Base-by-base conservation (phyloP, 2,797 vertebrate species). In the Mycteria americana region DNA sequence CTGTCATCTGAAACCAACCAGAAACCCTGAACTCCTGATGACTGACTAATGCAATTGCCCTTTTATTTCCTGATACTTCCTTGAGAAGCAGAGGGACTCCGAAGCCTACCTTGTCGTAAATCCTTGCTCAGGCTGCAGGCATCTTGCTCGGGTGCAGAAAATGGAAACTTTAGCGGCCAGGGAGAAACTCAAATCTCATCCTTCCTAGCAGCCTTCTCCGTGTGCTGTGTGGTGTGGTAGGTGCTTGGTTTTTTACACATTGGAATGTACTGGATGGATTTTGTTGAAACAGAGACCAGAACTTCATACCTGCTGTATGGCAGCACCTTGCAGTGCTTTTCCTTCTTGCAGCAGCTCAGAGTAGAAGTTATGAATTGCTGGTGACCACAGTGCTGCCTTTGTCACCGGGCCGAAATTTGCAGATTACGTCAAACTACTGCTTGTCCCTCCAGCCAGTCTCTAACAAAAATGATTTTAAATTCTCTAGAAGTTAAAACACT, bases 1-100 rank as follows among this genome's bases (percentile, higher is more conserved):
- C 88, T 83, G 81, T 85, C 76, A 88, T 31, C 77, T 81, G 97
- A 95, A 93, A 69, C 93, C 78, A 89, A 92, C 92, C 93, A 95
- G 92, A 95, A 93, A 80, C 89, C 45, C 84, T 78, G 81, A 83
- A 60, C 91, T 92, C 79, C 78, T 67, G 46, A 57, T 85, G 85
- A 68, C 91, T 95, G 90, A 87, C 93, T 96, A 95, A 95, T 97
- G 94, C 91, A 95, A 91, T 93, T 96, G 92, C 73, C 85, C 91
- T 95, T 94, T 95, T 95, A 89, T 96, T 96, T 91, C 81, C 73
- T 88, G 69, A 57, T 80, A 75, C 87, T 96, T 91, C 93, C 92
- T 83, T 81, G 82, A 88, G 94, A 92, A 92, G 81, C 67, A 46
- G 80, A 80, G 89, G 73, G 65, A 85, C 73, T 96, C 87, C 3